Conservation (phyloP, 2,888 invertebrate genomes). For the Lithodes maja region DNA sequence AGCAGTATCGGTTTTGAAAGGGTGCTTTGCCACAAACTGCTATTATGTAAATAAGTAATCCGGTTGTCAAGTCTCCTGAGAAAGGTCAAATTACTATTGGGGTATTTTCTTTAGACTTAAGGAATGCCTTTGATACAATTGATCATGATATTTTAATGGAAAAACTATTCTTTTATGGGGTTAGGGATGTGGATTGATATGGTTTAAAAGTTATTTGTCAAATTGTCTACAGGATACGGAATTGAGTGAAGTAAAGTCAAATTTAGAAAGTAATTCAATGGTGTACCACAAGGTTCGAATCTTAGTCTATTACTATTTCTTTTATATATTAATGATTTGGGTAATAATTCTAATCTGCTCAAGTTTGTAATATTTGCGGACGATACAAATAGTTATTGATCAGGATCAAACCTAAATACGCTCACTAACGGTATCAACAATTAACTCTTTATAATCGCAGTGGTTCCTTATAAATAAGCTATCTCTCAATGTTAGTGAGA, state of each 20-base stretch:
- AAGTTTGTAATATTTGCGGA: not conserved
- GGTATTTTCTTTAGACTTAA: not conserved
- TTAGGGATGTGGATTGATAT: not conserved
- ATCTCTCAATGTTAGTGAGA: not conserved
- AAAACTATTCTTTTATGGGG: not conserved
- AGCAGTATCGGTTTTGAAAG: not conserved
- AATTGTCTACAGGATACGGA: not conserved
- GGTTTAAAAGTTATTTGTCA: not conserved
- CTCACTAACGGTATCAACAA: not conserved
- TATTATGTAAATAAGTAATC: not conserved
- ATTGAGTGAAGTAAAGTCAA: not conserved
- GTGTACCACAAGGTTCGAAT: slow-evolving; percentile 1
- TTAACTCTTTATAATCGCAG: not conserved
- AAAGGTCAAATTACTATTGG: not conserved
- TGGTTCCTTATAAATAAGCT: not conserved
- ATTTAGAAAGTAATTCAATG: not conserved
- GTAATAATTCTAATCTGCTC: not conserved
- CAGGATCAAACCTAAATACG: not conserved
- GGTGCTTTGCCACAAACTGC: not conserved
- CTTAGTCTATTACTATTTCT: not conserved
- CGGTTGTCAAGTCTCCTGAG: not conserved
- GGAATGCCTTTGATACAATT: not conserved
- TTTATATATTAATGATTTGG: not conserved
- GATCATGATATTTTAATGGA: not conserved
- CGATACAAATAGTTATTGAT: not conserved